These are phyloP conservation scores for Eulimnadia texana DNA, from an alignment of 1,140 invertebrate species.

Conservation along the genomic window DNA sequence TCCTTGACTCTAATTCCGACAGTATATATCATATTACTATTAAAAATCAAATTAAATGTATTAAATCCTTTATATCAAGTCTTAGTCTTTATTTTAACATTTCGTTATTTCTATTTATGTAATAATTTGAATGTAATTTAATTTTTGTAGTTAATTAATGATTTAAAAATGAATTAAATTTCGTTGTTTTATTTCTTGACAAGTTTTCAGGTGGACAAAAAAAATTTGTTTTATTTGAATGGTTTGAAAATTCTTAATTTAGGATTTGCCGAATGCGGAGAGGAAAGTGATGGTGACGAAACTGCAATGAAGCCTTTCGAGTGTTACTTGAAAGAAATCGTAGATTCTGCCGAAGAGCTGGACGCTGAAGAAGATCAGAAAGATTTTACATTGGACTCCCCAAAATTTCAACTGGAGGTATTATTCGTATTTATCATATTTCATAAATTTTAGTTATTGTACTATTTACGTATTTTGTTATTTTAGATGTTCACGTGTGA, in stretches of 20 bases:
- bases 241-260: too few species aligned
- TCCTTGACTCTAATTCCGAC: conserved; percentile 28
- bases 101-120: too few species aligned
- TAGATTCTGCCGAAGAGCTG: background rate
- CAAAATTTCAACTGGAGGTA: background rate
- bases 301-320: background rate
- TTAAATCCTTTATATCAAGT: background rate
- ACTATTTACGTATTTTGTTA: background rate
- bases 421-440: too few species aligned
- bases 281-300: background rate
- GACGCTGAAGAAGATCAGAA: too few species aligned
- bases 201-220: too few species aligned
- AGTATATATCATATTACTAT: background rate
- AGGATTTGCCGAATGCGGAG: background rate
- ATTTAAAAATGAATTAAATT: too few species aligned
- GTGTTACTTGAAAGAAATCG: background rate
- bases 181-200: too few species aligned
- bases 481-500: background rate
- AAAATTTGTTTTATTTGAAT: too few species aligned
- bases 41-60: background rate
- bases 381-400: too few species aligned
- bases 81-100: background rate
- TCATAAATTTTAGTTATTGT: too few species aligned
- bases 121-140: too few species aligned
- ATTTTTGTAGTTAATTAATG: too few species aligned